A percentile compares a stretch with the other conserved stretches of the same genome.
Evolutionary conservation across 2,113 vertebrate species (phyloP).

Genomic region (Tricholaema leucomelas): DNA sequence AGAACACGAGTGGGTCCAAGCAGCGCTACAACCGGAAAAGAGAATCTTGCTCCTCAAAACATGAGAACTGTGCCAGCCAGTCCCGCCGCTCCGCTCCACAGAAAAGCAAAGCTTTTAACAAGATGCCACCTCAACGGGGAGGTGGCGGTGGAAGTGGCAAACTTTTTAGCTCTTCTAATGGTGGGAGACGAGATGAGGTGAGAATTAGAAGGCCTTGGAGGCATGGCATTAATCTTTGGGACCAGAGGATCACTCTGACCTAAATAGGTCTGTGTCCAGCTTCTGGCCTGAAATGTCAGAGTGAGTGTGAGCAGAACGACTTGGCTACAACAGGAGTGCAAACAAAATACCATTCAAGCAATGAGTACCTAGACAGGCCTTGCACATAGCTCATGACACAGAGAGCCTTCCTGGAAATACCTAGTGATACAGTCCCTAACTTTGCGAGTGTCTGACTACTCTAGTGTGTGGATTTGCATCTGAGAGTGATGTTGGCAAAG

Average conservation of each 20-base stretch:
- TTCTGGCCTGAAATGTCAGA: slow-evolving; percentile 20
- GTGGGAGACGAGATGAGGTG: slow-evolving; percentile 99
- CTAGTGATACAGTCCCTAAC: background rate
- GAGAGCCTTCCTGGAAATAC: background rate
- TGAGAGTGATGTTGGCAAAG: background rate
- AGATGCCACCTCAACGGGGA: slow-evolving; percentile 96
- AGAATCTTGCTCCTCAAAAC: slow-evolving; percentile 91
- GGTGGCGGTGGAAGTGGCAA: slow-evolving; percentile 75
- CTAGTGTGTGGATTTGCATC: background rate
- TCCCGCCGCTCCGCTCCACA: slow-evolving; percentile 94
- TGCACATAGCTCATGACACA: background rate
- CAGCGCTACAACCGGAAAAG: slow-evolving; percentile 91
- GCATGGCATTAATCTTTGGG: background rate
- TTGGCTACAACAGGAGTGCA: background rate
- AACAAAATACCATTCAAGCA: background rate
- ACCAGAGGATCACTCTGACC: slow-evolving; percentile 2
- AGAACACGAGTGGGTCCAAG: slow-evolving; percentile 90
- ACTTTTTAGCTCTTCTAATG: slow-evolving; percentile 89
- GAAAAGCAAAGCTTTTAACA: slow-evolving; percentile 99
- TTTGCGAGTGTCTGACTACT: background rate
- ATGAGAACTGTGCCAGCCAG: slow-evolving; percentile 87
- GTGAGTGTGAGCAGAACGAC: background rate
- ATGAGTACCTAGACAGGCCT: background rate
- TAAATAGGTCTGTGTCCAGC: background rate
- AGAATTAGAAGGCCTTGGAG: slow-evolving; percentile 11